These are phyloP conservation scores for Pseudorhombus dupliciocellatus DNA, from an alignment of 2,113 vertebrate genomes.

Conservation along the genomic window DNA sequence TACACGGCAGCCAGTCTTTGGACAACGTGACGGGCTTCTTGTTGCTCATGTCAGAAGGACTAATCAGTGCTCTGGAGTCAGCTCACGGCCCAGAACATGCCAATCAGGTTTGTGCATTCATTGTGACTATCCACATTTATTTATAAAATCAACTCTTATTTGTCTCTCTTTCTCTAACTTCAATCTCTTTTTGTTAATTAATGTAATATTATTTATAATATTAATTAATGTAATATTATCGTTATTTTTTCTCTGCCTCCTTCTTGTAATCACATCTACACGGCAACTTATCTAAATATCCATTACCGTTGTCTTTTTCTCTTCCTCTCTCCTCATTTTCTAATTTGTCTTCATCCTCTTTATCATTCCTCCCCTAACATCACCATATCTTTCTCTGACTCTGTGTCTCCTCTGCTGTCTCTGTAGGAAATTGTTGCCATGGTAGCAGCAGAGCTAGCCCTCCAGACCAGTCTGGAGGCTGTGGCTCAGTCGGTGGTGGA, in stretches of 20 bases:
- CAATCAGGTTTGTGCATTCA: slow-evolving; percentile 87
- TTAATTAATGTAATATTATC: not conserved
- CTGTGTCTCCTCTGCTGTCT: not conserved
- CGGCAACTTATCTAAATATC: not conserved
- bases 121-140: not conserved
- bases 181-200: no score
- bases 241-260: not conserved
- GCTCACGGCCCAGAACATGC: slow-evolving; percentile 95
- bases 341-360: not conserved
- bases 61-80: slow-evolving; percentile 94
- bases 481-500: slow-evolving; percentile 97
- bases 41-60: slow-evolving; percentile 95
- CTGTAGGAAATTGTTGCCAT: slow-evolving; percentile 95
- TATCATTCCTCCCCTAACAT: not conserved
- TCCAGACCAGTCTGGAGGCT: slow-evolving; percentile 89
- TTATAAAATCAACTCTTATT: not conserved
- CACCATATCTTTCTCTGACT: not conserved
- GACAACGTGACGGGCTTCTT: slow-evolving; percentile 93
- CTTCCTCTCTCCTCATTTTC: not conserved
- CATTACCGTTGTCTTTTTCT: not conserved
- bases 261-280: not conserved
- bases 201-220: no score
- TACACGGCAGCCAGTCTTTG: slow-evolving; percentile 88
- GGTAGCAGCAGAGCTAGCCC: slow-evolving; percentile 95
- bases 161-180: not conserved